These are phyloP conservation scores for Phylloscopus whistleri DNA, from an alignment of 2,113 vertebrate species.

Conservation along the genomic window DNA sequence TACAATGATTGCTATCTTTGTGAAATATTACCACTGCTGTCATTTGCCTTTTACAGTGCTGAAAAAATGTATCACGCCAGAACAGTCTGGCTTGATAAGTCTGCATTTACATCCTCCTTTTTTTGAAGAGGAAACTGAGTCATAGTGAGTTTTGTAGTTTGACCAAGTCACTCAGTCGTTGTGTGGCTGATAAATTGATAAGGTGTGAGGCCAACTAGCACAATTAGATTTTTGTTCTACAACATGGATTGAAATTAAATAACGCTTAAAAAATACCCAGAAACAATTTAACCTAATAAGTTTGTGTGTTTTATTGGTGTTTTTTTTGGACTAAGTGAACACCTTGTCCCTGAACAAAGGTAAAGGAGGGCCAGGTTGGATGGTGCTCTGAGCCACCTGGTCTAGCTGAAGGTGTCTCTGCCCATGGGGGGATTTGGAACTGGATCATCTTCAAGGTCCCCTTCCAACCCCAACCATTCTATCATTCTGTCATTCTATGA, in stretches of 20 bases:
- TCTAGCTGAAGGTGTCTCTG: neutral
- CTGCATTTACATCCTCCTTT: neutral
- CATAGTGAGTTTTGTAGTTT: neutral
- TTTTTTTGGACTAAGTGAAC: neutral
- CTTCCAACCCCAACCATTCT: neutral
- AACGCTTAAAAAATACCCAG: neutral
- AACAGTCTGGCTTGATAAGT: neutral
- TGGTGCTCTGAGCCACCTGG: neutral
- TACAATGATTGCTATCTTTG: neutral
- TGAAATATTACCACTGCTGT: neutral
- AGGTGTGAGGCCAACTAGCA: neutral
- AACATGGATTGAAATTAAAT: neutral
- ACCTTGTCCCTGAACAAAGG: neutral
- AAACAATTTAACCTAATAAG: neutral
- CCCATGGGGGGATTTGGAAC: neutral
- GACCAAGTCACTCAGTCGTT: fast-evolving
- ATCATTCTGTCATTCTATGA: neutral
- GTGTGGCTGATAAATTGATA: neutral
- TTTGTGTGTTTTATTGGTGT: neutral
- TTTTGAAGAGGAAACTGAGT: neutral
- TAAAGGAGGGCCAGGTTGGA: neutral
- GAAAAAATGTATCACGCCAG: neutral
- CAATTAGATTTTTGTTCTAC: neutral
- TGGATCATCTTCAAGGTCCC: neutral
- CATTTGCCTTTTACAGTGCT: neutral